Evolutionary conservation across 1,140 invertebrate species (phyloP).

Genomic region (Dermatophagoides farinae): DNA sequence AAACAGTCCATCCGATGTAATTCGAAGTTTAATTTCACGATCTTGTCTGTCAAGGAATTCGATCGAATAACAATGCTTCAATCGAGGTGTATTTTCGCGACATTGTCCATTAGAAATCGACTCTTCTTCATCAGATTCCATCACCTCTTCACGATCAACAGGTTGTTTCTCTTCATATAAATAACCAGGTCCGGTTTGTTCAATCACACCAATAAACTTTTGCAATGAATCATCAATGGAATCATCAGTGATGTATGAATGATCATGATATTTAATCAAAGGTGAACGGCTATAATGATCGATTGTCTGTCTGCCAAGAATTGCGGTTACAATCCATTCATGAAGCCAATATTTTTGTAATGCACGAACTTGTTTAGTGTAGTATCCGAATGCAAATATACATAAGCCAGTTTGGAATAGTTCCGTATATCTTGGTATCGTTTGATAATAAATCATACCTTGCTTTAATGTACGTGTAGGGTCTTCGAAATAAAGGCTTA

Average conservation of each 20-base stretch:
- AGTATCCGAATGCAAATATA: background rate
- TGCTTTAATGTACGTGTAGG: background rate
- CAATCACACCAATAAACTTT: background rate
- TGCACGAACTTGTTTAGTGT: background rate
- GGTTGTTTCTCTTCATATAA: background rate
- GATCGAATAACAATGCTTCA: slow-evolving; percentile 5
- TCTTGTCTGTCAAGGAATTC: background rate
- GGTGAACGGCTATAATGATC: background rate
- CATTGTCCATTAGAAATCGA: background rate
- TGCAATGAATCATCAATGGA: background rate
- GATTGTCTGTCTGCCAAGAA: background rate
- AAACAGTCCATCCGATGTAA: slow-evolving; percentile 1
- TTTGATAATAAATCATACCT: background rate
- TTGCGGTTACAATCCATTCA: slow-evolving; percentile 1
- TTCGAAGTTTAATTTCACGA: background rate
- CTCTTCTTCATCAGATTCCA: too few relatives aligned
- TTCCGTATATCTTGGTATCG: background rate
- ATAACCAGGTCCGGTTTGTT: background rate
- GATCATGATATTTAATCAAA: background rate
- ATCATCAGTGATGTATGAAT: background rate
- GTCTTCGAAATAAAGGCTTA: background rate
- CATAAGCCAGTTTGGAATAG: background rate
- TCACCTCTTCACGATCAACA: background rate
- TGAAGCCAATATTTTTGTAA: background rate
- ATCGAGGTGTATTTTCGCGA: background rate